These are phyloP conservation scores for Rhinolophus ferrumequinum DNA, from an alignment of 2,113 vertebrate genomes.

Conservation along the genomic window DNA sequence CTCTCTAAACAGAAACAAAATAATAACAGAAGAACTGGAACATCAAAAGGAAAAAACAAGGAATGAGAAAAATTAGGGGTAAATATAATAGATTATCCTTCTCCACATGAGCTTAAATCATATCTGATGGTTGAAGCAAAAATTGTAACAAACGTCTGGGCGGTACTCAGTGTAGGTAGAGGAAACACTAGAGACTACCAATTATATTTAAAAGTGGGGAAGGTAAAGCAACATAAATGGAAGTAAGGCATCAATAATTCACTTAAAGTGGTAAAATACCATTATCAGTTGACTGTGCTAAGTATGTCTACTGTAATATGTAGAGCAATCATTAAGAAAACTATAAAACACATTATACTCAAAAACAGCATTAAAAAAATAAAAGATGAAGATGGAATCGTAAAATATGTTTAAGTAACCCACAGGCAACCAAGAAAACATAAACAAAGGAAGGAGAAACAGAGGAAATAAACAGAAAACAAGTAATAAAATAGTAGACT, in stretches of 20 bases:
- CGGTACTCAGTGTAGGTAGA: neutral
- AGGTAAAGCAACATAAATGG: neutral
- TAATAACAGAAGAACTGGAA: neutral
- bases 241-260: neutral
- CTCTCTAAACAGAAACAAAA: slow-evolving; percentile 6
- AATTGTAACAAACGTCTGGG: neutral
- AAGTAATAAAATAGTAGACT: neutral
- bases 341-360: neutral
- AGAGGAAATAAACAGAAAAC: neutral
- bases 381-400: neutral
- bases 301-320: neutral
- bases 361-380: neutral
- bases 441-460: neutral
- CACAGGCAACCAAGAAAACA: neutral
- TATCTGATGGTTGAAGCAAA: neutral
- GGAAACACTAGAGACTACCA: neutral
- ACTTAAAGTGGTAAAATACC: neutral
- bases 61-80: neutral
- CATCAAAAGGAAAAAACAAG: neutral
- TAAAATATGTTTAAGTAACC: neutral
- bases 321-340: neutral
- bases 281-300: neutral
- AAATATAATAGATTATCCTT: neutral
- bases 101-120: neutral
- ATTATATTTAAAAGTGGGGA: neutral